phyloP scores from a whole-genome alignment of 2,888 invertebrate genomes.

The Onchidella celtica region DNA sequence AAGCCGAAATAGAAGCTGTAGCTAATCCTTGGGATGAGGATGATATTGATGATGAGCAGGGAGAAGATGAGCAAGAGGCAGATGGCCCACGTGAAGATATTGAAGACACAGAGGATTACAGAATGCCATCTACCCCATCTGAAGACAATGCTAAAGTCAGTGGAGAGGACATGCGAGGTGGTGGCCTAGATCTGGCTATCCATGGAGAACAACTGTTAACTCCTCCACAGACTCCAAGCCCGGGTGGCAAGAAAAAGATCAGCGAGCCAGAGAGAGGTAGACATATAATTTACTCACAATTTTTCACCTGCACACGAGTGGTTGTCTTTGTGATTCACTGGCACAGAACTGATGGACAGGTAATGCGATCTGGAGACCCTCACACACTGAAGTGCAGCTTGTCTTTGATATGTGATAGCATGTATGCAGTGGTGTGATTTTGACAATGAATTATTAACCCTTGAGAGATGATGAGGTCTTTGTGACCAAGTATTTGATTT shows the following conservation, averaged over 20 bases:
- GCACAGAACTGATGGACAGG: not conserved
- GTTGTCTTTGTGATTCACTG: not conserved
- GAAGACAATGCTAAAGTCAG: slow-evolving; percentile 25
- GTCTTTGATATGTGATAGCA: no score
- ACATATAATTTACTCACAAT: no score
- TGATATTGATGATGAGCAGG: slow-evolving; percentile 5
- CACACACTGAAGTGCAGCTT: no score
- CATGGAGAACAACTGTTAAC: slow-evolving; percentile 35
- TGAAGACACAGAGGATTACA: slow-evolving; percentile 23
- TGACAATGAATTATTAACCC: no score
- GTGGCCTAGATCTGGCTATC: slow-evolving; percentile 5
- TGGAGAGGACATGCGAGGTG: not conserved
- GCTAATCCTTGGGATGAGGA: slow-evolving; percentile 37
- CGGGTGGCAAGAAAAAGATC: not conserved
- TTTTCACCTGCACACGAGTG: not conserved
- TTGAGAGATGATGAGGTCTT: no score
- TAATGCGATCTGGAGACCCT: no score
- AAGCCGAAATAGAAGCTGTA: not conserved
- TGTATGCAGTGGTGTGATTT: no score
- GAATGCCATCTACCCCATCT: slow-evolving; percentile 26
- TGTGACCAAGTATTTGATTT: no score
- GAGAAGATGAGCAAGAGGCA: not conserved
- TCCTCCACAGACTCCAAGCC: slow-evolving; percentile 20
- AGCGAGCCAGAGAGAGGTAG: slow-evolving; percentile 1
- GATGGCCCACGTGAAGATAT: not conserved